Conservation (phyloP, 2,888 invertebrate species). For the Andrena minutula region DNA sequence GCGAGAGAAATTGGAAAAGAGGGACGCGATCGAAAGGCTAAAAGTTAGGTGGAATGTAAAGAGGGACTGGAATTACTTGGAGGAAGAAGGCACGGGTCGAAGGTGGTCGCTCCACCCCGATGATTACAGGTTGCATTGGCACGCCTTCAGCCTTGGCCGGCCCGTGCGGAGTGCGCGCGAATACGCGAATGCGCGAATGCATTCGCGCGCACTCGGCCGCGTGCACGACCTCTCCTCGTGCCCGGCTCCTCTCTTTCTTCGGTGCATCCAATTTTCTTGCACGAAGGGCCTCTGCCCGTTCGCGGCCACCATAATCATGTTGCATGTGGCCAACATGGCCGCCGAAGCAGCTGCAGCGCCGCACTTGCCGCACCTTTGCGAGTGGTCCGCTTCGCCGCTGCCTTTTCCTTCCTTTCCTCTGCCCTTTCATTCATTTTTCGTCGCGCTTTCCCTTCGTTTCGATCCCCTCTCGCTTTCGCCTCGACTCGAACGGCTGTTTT, state of each 20-base stretch:
- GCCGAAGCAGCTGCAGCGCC: constrained; percentile 63
- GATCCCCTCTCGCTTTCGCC: background rate
- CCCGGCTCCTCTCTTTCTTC: constrained; percentile 51
- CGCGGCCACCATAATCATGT: constrained; percentile 82
- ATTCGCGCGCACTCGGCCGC: constrained; percentile 44
- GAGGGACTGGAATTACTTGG: constrained; percentile 40
- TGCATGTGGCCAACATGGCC: constrained; percentile 82
- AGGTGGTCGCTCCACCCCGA: constrained; percentile 83
- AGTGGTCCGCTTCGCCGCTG: constrained; percentile 1
- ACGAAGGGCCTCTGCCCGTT: constrained; percentile 71
- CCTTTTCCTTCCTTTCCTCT: constrained; percentile 51
- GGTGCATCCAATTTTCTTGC: constrained; percentile 80
- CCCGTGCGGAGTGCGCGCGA: constrained; percentile 51
- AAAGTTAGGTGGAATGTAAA: constrained; percentile 25
- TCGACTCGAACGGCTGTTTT: background rate
- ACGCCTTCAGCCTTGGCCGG: constrained; percentile 77
- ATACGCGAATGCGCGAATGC: too few relatives aligned
- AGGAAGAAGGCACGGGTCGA: constrained; percentile 68
- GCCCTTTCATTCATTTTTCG: constrained; percentile 51
- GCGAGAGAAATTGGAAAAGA: constrained; percentile 4
- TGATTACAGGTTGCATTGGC: constrained; percentile 84
- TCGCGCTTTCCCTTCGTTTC: constrained; percentile 19
- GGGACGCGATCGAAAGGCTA: constrained; percentile 3
- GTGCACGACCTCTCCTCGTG: constrained; percentile 58
- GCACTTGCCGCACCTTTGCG: constrained; percentile 51